These are phyloP conservation scores for Astropecten irregularis DNA, from an alignment of 53 echinoderm and acorn worm species.

Conservation along the genomic window DNA sequence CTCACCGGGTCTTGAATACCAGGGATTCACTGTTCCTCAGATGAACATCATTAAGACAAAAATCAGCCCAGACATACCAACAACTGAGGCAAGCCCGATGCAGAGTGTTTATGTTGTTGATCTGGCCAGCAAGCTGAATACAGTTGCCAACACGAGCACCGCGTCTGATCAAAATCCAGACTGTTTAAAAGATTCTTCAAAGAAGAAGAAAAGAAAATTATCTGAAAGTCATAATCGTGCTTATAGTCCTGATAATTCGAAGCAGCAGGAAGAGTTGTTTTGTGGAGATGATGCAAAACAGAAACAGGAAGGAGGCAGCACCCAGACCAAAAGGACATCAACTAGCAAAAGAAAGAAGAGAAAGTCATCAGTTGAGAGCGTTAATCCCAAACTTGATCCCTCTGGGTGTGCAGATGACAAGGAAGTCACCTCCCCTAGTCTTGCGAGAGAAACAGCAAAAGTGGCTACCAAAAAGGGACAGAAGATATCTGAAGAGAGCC, in stretches of 20 bases:
- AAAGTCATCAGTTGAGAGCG: background rate
- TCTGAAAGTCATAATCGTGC: too few species aligned
- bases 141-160: too few species aligned
- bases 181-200: too few species aligned
- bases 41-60: background rate
- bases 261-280: too few species aligned
- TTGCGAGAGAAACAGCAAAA: background rate
- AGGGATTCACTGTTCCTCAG: too few species aligned
- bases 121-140: background rate
- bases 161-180: too few species aligned
- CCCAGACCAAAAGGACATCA: background rate
- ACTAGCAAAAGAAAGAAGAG: background rate
- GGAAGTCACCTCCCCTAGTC: background rate
- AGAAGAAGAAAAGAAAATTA: too few species aligned
- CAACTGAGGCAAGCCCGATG: background rate
- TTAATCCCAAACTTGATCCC: background rate
- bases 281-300: too few species aligned
- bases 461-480: background rate
- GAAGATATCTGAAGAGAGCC: background rate
- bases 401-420: background rate
- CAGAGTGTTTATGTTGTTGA: slow-evolving; percentile 40
- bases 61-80: background rate
- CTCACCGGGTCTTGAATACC: too few species aligned
- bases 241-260: too few species aligned
- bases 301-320: too few species aligned